These are phyloP conservation scores for Elegia similella DNA, from an alignment of 2,888 invertebrate genomes.

Conservation along the genomic window DNA sequence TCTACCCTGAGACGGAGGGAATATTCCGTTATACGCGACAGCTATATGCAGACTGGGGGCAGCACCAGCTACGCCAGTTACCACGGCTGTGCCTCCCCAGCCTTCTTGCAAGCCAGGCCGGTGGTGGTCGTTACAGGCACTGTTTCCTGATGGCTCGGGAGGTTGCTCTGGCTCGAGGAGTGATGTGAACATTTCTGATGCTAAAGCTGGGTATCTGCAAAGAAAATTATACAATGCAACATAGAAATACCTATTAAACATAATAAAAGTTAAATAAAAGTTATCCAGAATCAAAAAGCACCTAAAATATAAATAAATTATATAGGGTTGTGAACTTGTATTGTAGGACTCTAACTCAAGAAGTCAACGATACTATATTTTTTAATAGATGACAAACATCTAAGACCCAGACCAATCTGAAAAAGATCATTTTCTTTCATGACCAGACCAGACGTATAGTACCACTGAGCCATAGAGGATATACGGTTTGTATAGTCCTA, in stretches of 20 bases:
- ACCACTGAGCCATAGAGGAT: too few relatives aligned
- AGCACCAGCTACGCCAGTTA: slow-evolving; percentile 90
- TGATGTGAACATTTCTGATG: slow-evolving; percentile 91
- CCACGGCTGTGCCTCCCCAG: slow-evolving; percentile 94
- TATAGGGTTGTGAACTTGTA: too few relatives aligned
- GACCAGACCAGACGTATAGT: too few relatives aligned
- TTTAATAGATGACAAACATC: too few relatives aligned
- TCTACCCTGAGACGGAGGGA: slow-evolving; percentile 74
- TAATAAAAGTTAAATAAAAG: too few relatives aligned
- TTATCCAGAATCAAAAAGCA: too few relatives aligned
- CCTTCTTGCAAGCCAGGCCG: slow-evolving; percentile 80
- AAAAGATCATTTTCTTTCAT: too few relatives aligned
- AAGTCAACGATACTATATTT: too few relatives aligned
- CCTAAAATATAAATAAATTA: too few relatives aligned
- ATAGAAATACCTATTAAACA: not conserved
- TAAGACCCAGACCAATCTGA: too few relatives aligned
- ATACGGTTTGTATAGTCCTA: too few relatives aligned
- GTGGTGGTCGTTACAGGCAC: slow-evolving; percentile 79
- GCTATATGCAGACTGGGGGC: slow-evolving; percentile 91
- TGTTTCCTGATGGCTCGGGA: slow-evolving; percentile 82
- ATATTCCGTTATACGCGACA: slow-evolving; percentile 91
- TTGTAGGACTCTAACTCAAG: too few relatives aligned
- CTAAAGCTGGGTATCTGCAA: slow-evolving; percentile 85
- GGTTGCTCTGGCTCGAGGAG: slow-evolving; percentile 85
- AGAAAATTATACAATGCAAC: not conserved